phyloP scores from a whole-genome alignment of 64 coral and sea anemone genomes.

The Hydrozoanthus tunicans region DNA sequence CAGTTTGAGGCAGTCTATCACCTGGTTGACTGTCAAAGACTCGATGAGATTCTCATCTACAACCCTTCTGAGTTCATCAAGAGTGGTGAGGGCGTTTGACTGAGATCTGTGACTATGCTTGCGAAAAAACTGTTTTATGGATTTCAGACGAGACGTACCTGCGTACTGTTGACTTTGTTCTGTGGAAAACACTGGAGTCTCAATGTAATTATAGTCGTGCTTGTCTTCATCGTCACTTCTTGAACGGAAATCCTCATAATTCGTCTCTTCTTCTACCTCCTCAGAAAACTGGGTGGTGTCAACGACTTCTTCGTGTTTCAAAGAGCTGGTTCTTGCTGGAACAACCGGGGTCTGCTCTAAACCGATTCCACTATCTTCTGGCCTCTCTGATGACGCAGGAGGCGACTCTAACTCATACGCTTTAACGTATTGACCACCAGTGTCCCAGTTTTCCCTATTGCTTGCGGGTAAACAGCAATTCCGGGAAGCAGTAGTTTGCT shows the following conservation, averaged over 20 bases:
- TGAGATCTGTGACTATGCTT: neutral
- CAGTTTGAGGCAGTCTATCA: slow-evolving; percentile 27
- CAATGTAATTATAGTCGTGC: slow-evolving; percentile 18
- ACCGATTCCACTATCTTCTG: slow-evolving; percentile 14
- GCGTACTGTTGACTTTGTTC: neutral
- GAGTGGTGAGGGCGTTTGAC: neutral
- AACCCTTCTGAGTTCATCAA: neutral
- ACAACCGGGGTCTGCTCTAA: neutral
- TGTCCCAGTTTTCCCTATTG: neutral
- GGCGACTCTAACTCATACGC: neutral
- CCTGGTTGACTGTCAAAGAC: slow-evolving; percentile 4
- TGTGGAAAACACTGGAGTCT: neutral
- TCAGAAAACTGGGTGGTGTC: neutral
- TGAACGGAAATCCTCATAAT: neutral
- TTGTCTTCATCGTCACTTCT: neutral
- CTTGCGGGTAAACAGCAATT: neutral
- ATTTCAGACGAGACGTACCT: neutral
- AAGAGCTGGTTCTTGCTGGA: neutral
- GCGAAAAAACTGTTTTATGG: neutral
- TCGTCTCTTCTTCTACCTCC: neutral
- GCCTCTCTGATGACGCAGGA: neutral
- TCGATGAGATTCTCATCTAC: neutral
- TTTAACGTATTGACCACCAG: neutral
- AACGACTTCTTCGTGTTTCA: neutral
- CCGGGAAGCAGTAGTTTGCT: neutral